Percentiles rank a stretch among this genome's conserved stretches.
These are phyloP conservation scores for Geotrypetes seraphini DNA, from an alignment of 2,797 vertebrate species.

Conservation along the genomic window DNA sequence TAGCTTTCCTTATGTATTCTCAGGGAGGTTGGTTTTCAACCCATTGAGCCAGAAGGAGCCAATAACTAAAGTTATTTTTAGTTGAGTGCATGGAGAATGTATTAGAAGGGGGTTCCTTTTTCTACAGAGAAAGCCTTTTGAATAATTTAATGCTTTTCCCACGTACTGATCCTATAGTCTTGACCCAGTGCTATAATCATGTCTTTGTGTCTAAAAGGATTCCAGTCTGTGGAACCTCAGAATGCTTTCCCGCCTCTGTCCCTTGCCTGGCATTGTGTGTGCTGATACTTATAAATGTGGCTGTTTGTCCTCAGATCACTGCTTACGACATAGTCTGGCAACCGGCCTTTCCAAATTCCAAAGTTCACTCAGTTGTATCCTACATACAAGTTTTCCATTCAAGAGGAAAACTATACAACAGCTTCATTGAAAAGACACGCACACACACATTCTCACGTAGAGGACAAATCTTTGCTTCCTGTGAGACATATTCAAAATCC, in stretches of 20 bases:
- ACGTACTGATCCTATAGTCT: not conserved
- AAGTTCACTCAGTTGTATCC: not conserved
- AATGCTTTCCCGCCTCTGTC: not conserved
- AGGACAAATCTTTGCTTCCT: too few species aligned
- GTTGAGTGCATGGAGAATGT: too few species aligned
- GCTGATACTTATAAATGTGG: not conserved
- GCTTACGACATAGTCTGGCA: not conserved
- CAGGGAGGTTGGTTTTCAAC: too few species aligned
- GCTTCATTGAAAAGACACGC: too few species aligned
- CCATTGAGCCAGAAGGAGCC: too few species aligned
- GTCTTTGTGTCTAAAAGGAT: slow-evolving; percentile 9
- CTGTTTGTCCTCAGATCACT: slow-evolving; percentile 2
- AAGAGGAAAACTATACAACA: too few species aligned
- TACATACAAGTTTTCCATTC: too few species aligned
- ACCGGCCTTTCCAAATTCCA: not conserved
- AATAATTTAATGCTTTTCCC: slow-evolving; percentile 10
- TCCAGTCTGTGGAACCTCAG: not conserved
- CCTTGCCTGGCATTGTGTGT: not conserved
- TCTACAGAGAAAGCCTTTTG: not conserved
- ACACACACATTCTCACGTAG: too few species aligned
- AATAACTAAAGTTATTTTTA: too few species aligned
- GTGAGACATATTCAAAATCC: too few species aligned
- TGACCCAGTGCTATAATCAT: slow-evolving; percentile 4
- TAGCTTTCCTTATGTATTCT: too few species aligned
- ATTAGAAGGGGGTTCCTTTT: not conserved